phyloP scores from a whole-genome alignment of 2,797 vertebrate species.

The Paguma larvata region DNA sequence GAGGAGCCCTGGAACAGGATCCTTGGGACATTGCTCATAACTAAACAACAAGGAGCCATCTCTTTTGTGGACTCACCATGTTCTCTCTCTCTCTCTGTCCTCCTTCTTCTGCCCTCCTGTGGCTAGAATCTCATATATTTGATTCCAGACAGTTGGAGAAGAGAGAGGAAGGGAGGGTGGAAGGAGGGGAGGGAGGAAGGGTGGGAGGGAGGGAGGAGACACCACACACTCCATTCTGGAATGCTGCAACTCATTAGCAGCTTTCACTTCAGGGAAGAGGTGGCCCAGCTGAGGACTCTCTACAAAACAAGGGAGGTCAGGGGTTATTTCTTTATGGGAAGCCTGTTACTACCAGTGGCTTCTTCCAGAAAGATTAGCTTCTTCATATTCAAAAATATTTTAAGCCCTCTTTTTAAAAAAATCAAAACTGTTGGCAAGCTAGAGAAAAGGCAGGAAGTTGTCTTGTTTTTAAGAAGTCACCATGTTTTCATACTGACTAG shows the following conservation, averaged over 20 bases:
- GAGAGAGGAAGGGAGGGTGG: neutral
- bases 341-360: constrained; percentile 27
- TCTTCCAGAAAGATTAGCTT: constrained; percentile 61
- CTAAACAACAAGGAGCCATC: neutral
- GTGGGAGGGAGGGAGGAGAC: neutral
- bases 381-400: constrained; percentile 61
- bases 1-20: neutral
- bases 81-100: neutral
- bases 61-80: neutral
- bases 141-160: neutral
- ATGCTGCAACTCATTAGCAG: constrained; percentile 41
- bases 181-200: neutral
- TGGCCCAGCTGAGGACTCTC: constrained; percentile 60
- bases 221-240: neutral
- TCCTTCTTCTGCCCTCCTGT: neutral
- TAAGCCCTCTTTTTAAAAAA: constrained; percentile 49
- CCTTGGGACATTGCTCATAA: neutral
- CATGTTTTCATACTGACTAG: constrained; percentile 5
- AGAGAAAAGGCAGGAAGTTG: constrained; percentile 57
- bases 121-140: neutral
- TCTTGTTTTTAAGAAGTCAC: constrained; percentile 64
- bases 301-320: constrained; percentile 22
- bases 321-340: constrained; percentile 47
- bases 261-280: constrained; percentile 12
- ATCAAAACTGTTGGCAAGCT: constrained; percentile 46